phyloP scores from a whole-genome alignment of 2,888 invertebrate genomes.

The Petrophora chlorosata region DNA sequence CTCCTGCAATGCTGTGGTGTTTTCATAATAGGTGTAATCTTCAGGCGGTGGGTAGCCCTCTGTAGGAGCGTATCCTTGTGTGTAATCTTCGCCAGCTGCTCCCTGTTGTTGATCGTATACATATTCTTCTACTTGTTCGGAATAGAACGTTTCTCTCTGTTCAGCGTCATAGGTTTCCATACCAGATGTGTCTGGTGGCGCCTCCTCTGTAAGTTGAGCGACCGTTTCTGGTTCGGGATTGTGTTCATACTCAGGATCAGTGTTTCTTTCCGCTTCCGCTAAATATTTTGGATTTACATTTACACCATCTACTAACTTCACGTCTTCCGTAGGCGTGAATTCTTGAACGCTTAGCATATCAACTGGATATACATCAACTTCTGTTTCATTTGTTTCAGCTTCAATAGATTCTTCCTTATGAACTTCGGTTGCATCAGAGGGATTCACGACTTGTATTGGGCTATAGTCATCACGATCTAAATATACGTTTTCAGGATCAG shows the following conservation, averaged over 20 bases:
- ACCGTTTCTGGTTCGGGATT: conserved; percentile 6
- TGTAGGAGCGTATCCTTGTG: conserved; percentile 40
- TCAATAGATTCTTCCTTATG: conserved; percentile 26
- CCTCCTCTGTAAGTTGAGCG: conserved; percentile 12
- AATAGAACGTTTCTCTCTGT: conserved; percentile 62
- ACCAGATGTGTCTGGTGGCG: conserved; percentile 33
- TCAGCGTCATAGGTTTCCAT: conserved; percentile 61
- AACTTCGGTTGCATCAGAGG: conserved; percentile 29
- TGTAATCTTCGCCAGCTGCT: conserved; percentile 32
- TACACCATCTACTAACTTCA: conserved; percentile 37
- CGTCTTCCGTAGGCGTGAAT: conserved; percentile 36
- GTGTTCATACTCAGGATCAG: conserved; percentile 21
- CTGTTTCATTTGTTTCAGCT: conserved; percentile 17
- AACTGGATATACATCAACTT: conserved; percentile 38
- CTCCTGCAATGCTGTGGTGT: conserved; percentile 40
- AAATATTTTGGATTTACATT: conserved; percentile 39
- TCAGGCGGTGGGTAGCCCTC: conserved; percentile 38
- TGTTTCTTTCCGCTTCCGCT: conserved; percentile 19
- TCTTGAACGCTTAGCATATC: conserved; percentile 42
- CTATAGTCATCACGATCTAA: conserved; percentile 33
- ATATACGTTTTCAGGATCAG: conserved; percentile 30
- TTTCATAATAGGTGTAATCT: conserved; percentile 58
- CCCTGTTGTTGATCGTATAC: conserved; percentile 45
- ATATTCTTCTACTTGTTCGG: conserved; percentile 49
- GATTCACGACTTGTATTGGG: conserved; percentile 30